These are phyloP conservation scores for Orchestia grillus DNA, from an alignment of 1,140 invertebrate species.

Conservation along the genomic window DNA sequence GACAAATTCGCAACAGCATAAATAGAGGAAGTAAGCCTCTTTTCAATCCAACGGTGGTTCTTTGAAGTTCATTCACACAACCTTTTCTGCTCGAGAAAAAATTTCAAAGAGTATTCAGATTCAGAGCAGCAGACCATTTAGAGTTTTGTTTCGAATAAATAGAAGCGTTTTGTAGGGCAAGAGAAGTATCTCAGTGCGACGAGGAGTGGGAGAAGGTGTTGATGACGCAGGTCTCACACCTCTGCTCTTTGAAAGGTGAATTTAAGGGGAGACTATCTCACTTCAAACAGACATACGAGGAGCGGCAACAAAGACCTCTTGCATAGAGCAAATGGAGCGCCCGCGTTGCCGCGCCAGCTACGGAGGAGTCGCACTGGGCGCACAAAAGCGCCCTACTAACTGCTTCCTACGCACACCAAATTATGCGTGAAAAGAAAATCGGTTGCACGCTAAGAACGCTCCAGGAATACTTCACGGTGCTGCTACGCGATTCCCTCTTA, in stretches of 20 bases:
- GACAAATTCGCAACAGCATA: neutral
- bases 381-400: conserved; percentile 41
- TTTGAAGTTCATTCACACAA: neutral
- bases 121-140: neutral
- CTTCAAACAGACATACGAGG: conserved; percentile 29
- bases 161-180: neutral
- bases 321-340: conserved; percentile 54
- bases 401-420: conserved; percentile 33
- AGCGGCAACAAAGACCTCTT: conserved; percentile 16
- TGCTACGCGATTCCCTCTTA: neutral
- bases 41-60: neutral
- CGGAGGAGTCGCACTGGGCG: neutral
- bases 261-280: conserved; percentile 3
- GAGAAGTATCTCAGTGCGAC: neutral
- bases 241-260: conserved; percentile 12
- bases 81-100: conserved; percentile 1
- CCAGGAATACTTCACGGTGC: neutral
- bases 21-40: neutral
- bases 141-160: conserved; percentile 18
- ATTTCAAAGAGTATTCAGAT: neutral
- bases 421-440: conserved; percentile 38
- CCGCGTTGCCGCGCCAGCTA: neutral
- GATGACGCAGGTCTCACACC: neutral
- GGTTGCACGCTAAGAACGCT: neutral
- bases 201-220: neutral